Conservation (phyloP, 2,888 invertebrate species). For the Rugalucina vietnamica region DNA sequence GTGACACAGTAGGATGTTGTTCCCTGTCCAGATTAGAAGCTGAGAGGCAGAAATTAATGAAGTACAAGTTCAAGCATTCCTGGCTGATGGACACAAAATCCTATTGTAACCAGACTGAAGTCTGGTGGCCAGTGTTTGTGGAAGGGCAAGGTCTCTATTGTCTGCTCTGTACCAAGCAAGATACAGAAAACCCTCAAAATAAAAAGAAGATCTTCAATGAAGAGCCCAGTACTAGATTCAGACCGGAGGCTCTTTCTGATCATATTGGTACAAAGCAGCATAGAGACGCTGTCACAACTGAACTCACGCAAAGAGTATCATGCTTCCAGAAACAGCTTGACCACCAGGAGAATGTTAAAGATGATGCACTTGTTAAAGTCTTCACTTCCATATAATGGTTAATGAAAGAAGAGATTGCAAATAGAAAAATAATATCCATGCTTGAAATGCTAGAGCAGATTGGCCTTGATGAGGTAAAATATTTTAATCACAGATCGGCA, state of each 20-base stretch:
- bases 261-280: too few relatives aligned
- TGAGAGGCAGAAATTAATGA: background rate
- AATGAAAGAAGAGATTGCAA: slow-evolving; percentile 34
- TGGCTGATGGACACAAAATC: background rate
- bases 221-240: background rate
- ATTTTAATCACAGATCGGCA: slow-evolving; percentile 36
- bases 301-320: slow-evolving; percentile 18
- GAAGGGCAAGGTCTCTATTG: background rate
- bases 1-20: too few relatives aligned
- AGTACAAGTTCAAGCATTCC: background rate
- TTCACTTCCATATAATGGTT: slow-evolving; percentile 28
- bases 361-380: background rate
- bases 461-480: slow-evolving; percentile 30
- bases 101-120: background rate
- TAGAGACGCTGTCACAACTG: slow-evolving; percentile 17
- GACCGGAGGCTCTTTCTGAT: background rate
- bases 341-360: slow-evolving; percentile 6
- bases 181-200: background rate
- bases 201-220: background rate
- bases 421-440: slow-evolving; percentile 25
- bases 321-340: slow-evolving; percentile 25
- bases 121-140: background rate
- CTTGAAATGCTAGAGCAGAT: slow-evolving; percentile 24
- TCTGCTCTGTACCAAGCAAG: background rate
- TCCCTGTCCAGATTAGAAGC: too few relatives aligned